A percentile compares a stretch with the other conserved stretches of the same genome.
Evolutionary conservation across 2,797 vertebrate species (phyloP).

Genomic region (Nyctibius grandis): DNA sequence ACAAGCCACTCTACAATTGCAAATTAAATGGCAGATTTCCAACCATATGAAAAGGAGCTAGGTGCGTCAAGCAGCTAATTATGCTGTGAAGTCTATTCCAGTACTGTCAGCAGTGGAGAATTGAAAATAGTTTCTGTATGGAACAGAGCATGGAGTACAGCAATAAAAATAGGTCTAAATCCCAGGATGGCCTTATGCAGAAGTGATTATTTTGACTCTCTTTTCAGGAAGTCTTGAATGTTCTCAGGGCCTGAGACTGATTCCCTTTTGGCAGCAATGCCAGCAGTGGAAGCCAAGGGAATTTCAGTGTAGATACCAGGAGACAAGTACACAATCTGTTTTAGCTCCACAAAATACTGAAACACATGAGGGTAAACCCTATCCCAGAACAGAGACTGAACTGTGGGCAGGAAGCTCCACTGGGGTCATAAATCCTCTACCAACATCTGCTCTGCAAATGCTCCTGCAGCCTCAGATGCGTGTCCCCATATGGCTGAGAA

Average conservation of each 20-base stretch:
- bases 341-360: not conserved
- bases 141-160: not conserved
- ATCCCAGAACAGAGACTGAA: not conserved
- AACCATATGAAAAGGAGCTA: not conserved
- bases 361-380: not conserved
- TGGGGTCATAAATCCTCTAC: not conserved
- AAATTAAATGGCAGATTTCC: slow-evolving; percentile 32
- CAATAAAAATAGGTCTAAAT: slow-evolving; percentile 3
- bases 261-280: not conserved
- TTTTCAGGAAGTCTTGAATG: slow-evolving; percentile 28
- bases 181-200: not conserved
- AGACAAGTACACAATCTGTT: not conserved
- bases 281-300: slow-evolving; percentile 1
- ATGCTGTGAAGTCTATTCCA: not conserved
- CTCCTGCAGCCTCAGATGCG: not conserved
- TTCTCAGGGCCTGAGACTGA: not conserved
- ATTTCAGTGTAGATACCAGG: not conserved
- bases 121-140: not conserved
- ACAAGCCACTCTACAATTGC: not conserved
- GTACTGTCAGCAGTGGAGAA: not conserved
- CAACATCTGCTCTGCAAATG: slow-evolving; percentile 50
- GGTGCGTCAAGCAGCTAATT: not conserved
- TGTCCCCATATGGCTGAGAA: not conserved
- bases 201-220: not conserved
- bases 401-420: not conserved